Evolutionary conservation across 2,888 invertebrate genomes (phyloP).

Genomic region (Crossocerus cetratus): DNA sequence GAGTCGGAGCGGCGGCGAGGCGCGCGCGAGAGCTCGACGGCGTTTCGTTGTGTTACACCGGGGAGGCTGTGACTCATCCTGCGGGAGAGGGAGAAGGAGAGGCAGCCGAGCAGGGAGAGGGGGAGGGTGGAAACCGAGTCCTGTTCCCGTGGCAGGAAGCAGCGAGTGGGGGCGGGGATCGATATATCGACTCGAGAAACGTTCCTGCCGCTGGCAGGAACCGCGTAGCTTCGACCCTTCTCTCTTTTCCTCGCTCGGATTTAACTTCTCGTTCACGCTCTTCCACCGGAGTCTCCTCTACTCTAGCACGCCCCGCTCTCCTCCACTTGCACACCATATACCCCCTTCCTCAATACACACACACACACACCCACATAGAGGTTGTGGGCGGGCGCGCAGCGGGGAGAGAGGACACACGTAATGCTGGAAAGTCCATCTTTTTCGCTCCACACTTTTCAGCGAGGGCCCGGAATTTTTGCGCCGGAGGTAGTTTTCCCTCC

Average conservation of each 20-base stretch:
- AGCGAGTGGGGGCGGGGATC: constrained; percentile 75
- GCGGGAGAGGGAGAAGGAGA: constrained; percentile 66
- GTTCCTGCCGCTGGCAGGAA: constrained; percentile 69
- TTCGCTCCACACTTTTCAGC: constrained; percentile 10
- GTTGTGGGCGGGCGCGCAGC: neutral
- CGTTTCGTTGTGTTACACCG: constrained; percentile 60
- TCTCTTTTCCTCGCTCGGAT: constrained; percentile 20
- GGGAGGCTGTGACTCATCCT: constrained; percentile 77
- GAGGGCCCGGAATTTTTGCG: constrained; percentile 15
- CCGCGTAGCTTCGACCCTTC: constrained; percentile 68
- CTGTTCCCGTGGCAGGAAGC: constrained; percentile 76
- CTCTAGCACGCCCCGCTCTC: constrained; percentile 10
- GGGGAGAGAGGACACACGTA: constrained; percentile 34
- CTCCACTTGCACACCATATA: neutral
- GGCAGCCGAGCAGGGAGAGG: constrained; percentile 5
- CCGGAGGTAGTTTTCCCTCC: constrained; percentile 11
- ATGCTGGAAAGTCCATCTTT: constrained; percentile 42
- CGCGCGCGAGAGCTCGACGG: constrained; percentile 12
- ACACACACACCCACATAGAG: too few relatives aligned
- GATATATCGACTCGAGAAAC: constrained; percentile 76
- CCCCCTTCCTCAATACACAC: neutral
- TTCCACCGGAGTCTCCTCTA: constrained; percentile 3
- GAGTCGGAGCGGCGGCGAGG: neutral
- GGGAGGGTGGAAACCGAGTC: constrained; percentile 63
- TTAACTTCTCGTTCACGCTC: constrained; percentile 5